Base-by-base conservation (phyloP, 2,888 invertebrate species). In the Brassicogethes aeneus region DNA sequence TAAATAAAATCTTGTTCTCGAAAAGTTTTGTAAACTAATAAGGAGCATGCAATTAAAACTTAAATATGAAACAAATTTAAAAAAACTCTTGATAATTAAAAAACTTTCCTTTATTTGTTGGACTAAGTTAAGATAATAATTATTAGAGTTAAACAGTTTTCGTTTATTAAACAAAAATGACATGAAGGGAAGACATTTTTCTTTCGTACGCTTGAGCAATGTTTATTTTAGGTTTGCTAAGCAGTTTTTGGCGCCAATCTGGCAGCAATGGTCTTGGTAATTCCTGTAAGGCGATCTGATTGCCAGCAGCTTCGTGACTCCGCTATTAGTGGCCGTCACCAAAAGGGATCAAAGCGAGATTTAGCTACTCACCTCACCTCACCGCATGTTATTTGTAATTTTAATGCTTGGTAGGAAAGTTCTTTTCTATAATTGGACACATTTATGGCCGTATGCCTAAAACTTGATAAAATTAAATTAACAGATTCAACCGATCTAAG, bases 291-390 rank as follows among this genome's bases (percentile, higher is more conserved):
- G 37, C 40, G 45, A 43, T 47, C 44, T 53, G 50, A 54, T 52
- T 52, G 52, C 50, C 40, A 45, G 36, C 34, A 47, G 43, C 52
- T 47, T 47, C 52, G 49, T 52, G 51, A 49, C 48, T 54, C 52
- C 50, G 54, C 55, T 50, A 56, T 56, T 56, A 55, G 55, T 51
- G 54, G 51, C 50, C 52, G 50, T 52, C 49, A 48, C 52, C 46
- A 43, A 41, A 36, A 47, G 10, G 55, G 56, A 55, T 56, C 56
- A 56, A 46, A 42, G 41, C 23, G 35, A 57, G 55, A 56, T 57
- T 59, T 56, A 55, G 56, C 50, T 53, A 50, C n/a, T n/a, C n/a
- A n/a, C n/a, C n/a, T 34, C 45, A 48, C 52, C 53, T 55, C 56
- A 55, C 56, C 56, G 55, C 53, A 51, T n/a, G n/a, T n/a, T n/a